phyloP scores from a whole-genome alignment of 2,888 invertebrate genomes.

The Polyploca ridens region DNA sequence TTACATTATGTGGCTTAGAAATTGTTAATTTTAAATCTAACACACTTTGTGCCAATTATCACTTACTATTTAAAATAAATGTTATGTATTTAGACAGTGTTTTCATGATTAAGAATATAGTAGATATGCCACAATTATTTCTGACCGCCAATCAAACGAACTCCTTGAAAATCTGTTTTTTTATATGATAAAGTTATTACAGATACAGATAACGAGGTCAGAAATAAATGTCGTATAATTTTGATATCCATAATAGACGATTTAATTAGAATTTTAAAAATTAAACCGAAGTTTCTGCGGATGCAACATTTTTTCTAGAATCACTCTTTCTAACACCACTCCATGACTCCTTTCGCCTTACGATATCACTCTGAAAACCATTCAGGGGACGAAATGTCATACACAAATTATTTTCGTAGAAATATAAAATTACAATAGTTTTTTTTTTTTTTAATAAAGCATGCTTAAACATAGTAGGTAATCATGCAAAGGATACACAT shows the following conservation, averaged over 20 bases:
- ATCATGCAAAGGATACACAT: neutral
- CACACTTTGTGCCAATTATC: slow-evolving; percentile 13
- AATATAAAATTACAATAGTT: neutral
- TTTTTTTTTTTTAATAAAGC: no score
- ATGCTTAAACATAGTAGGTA: neutral
- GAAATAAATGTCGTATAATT: neutral
- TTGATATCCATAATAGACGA: neutral
- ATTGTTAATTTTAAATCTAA: neutral
- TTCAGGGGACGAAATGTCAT: slow-evolving; percentile 22
- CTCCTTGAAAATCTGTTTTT: no score
- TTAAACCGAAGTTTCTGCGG: slow-evolving; percentile 83
- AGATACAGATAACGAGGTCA: neutral
- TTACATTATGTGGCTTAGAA: neutral
- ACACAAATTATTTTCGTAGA: slow-evolving; percentile 10
- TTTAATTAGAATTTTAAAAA: slow-evolving; percentile 5
- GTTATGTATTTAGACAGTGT: neutral
- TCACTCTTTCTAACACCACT: slow-evolving; percentile 70
- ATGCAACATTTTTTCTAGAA: slow-evolving; percentile 66
- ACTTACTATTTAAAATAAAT: neutral
- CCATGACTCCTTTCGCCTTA: slow-evolving; percentile 80
- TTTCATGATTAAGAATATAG: neutral
- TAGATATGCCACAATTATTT: neutral
- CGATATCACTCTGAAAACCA: slow-evolving; percentile 74
- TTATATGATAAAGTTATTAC: no score
- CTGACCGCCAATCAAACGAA: neutral